Base-by-base conservation (phyloP, 2,888 invertebrate genomes). In the Cheilosia vulpina region DNA sequence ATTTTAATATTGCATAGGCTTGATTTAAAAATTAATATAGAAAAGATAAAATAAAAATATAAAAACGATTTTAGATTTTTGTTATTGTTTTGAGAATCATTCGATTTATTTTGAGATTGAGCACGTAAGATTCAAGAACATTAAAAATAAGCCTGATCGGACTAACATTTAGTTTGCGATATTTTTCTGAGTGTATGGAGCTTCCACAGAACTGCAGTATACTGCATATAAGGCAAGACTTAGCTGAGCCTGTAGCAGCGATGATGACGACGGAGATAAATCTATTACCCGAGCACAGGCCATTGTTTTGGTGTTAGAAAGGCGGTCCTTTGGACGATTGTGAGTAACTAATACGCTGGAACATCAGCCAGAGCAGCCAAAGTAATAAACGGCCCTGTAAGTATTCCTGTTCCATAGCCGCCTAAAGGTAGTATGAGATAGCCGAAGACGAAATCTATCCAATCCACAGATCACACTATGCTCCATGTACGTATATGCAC, bases 221-320 rank as follows among this genome's bases (percentile, higher is more conserved):
- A 50, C 50, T 57, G 38, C 11, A 13, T 38, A 38, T 38, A 68
- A n/a, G 52, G 47, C 47, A 79, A 84, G 57, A 84, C 63, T 63
- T 53, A 19, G 34, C 41, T 41, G 31, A 11, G 34, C 43, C 69
- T n/a, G 43, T 57, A 60, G 7, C 17, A 21, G n/a, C 60, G 34
- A 38, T 38, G 55, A 58, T 6, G 53, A 62, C 21, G 34, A 57
- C 72, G 65, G 69, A 76, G 84, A 75, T 66, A 79, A 79, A 80
- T 84, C 84, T 84, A 84, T 84, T 84, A 80, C 41, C 43, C 69
- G 24, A 31, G 24, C 53, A 65, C 41, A 69, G 79, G 65, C 65
- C 73, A 75, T 75, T 63, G 69, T 47, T 52, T 69, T 84, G 80
- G 75, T 84, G 84, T 84, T 79, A 84, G 73, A 69, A 75, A 75